Evolutionary conservation across 1,140 invertebrate genomes (phyloP).

Genomic region (Drosophila sproati): DNA sequence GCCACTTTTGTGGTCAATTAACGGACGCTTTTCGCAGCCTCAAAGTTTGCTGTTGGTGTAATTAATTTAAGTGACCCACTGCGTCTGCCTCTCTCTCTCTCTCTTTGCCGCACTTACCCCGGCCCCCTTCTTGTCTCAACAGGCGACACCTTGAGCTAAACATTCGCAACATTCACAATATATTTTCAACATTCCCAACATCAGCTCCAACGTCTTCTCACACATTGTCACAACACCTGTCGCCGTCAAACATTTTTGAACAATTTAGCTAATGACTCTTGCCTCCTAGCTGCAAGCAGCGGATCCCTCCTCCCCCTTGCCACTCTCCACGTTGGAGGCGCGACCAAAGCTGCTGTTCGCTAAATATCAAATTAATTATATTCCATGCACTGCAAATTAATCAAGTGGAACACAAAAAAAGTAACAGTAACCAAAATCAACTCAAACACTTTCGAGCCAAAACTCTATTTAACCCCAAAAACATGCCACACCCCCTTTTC

Average conservation of each 20-base stretch:
- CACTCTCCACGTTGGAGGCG: neutral
- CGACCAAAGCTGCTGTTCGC: neutral
- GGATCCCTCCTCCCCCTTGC: neutral
- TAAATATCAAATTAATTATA: slow-evolving; percentile 80
- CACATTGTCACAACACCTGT: slow-evolving; percentile 69
- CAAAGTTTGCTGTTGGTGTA: slow-evolving; percentile 66
- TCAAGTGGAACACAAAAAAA: slow-evolving; percentile 56
- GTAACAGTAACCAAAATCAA: slow-evolving; percentile 59
- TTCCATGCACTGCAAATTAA: slow-evolving; percentile 78
- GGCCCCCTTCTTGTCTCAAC: slow-evolving; percentile 28
- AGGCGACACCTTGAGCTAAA: slow-evolving; percentile 37
- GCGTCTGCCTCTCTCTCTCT: neutral
- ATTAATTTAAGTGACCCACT: slow-evolving; percentile 81
- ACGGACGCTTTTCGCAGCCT: slow-evolving; percentile 51
- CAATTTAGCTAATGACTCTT: slow-evolving; percentile 79
- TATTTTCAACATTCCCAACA: neutral
- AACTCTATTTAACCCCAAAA: slow-evolving; percentile 79
- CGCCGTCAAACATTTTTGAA: slow-evolving; percentile 67
- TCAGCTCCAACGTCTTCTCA: slow-evolving; percentile 5
- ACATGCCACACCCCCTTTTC: slow-evolving; percentile 43
- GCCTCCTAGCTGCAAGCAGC: neutral
- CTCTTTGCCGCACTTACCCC: neutral
- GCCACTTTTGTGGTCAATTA: slow-evolving; percentile 81
- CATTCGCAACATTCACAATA: neutral
- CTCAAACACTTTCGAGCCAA: slow-evolving; percentile 58